Evolutionary conservation across 53 echinoderm and acorn worm species (phyloP).

Genomic region (Paracentrotus lividus): DNA sequence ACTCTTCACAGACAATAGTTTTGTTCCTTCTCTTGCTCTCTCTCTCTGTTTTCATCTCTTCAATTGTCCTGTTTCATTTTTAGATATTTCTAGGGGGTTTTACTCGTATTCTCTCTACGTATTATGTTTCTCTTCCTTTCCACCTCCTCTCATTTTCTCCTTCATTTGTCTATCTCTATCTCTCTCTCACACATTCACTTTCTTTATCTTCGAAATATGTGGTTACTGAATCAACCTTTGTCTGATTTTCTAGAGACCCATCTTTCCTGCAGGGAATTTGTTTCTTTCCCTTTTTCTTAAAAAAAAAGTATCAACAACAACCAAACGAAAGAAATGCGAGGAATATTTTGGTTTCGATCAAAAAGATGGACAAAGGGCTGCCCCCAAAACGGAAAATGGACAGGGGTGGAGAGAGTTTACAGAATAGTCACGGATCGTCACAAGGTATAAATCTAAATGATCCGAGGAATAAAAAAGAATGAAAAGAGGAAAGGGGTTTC

Average conservation of each 20-base stretch:
- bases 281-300: too few species aligned
- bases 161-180: background rate
- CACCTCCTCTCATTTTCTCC: background rate
- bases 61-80: background rate
- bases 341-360: conserved; percentile 61
- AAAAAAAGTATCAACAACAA: conserved; percentile 34
- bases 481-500: background rate
- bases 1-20: background rate
- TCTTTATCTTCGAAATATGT: background rate
- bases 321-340: background rate
- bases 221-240: conserved; percentile 5
- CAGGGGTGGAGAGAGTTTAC: conserved; percentile 47
- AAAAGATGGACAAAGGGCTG: conserved; percentile 48
- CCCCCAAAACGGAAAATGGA: background rate
- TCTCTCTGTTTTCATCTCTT: background rate
- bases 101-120: background rate
- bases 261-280: background rate
- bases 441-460: conserved; percentile 50
- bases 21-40: background rate
- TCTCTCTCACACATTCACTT: background rate
- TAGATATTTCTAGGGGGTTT: too few species aligned
- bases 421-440: conserved; percentile 47
- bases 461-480: background rate
- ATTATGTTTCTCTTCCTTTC: background rate
- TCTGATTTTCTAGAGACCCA: background rate